A percentile compares a stretch with the other conserved stretches of the same genome.
Conservation (phyloP, 1,140 invertebrate genomes). For the Drosophila ananassae region DNA sequence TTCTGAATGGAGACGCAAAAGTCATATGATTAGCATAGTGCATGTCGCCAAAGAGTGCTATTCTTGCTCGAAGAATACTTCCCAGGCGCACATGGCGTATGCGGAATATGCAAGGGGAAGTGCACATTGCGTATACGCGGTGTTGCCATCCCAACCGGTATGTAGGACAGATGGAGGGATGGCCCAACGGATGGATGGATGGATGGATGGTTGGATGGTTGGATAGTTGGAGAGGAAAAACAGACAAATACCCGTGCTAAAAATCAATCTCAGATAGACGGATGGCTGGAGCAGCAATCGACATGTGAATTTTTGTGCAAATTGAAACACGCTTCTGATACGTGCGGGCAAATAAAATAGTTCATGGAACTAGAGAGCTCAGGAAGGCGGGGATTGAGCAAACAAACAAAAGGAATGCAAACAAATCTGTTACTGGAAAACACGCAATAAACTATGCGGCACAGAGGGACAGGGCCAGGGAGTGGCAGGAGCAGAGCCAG, state of each 20-base stretch:
- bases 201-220: not conserved
- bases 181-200: conserved; percentile 4
- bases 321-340: conserved; percentile 76
- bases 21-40: no score
- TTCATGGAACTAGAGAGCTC: conserved; percentile 5
- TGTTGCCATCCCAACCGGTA: conserved; percentile 15
- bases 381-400: conserved; percentile 18
- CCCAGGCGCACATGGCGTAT: conserved; percentile 38
- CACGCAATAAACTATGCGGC: conserved; percentile 73
- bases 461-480: conserved; percentile 18
- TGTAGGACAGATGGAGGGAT: not conserved
- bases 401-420: conserved; percentile 71
- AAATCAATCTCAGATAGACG: conserved; percentile 74
- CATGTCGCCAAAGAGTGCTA: not conserved
- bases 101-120: conserved; percentile 52
- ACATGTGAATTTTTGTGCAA: conserved; percentile 76
- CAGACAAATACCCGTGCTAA: conserved; percentile 51
- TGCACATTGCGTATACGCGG: conserved; percentile 49
- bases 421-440: conserved; percentile 69
- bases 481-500: no score
- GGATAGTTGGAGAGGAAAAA: conserved; percentile 29
- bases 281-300: conserved; percentile 61
- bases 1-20: not conserved
- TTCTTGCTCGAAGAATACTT: not conserved
- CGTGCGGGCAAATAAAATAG: conserved; percentile 67